These are phyloP conservation scores for Drosophila fuyamai DNA, from an alignment of 1,140 invertebrate species.

Conservation along the genomic window DNA sequence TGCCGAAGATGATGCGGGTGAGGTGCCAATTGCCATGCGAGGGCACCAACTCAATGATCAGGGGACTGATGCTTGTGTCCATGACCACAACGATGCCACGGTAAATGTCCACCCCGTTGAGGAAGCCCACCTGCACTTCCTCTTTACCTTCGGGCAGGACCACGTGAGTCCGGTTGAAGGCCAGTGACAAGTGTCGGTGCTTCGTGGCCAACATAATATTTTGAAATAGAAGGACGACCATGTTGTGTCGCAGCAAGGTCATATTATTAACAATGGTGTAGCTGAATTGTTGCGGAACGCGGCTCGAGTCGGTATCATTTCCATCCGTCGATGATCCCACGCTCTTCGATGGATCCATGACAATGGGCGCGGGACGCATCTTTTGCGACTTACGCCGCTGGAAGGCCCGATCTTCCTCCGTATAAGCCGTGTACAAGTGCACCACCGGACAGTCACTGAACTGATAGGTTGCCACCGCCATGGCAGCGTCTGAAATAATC, in stretches of 20 bases:
- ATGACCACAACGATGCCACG: conserved; percentile 24
- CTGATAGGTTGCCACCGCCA: conserved; percentile 5
- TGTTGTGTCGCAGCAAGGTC: conserved; percentile 13
- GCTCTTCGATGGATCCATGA: background rate
- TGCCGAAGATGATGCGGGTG: background rate
- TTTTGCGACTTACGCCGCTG: conserved; percentile 13
- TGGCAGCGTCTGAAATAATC: conserved; percentile 34
- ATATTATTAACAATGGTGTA: background rate
- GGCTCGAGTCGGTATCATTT: background rate
- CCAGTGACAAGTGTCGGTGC: too few species aligned
- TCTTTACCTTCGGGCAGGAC: background rate
- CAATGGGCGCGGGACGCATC: background rate
- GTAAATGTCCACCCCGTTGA: background rate
- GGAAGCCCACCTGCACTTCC: background rate
- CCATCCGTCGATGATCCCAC: background rate
- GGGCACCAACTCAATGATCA: conserved; percentile 4
- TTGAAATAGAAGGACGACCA: background rate
- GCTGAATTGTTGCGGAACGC: background rate
- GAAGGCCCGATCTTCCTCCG: conserved; percentile 7
- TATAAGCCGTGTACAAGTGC: conserved; percentile 53
- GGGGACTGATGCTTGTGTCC: background rate
- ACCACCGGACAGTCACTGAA: conserved; percentile 31
- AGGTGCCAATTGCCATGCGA: conserved; percentile 40
- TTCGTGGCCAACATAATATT: background rate
- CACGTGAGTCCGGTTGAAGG: conserved; percentile 13